These are phyloP conservation scores for Fundulus diaphanus DNA, from an alignment of 2,797 vertebrate genomes.

Conservation along the genomic window DNA sequence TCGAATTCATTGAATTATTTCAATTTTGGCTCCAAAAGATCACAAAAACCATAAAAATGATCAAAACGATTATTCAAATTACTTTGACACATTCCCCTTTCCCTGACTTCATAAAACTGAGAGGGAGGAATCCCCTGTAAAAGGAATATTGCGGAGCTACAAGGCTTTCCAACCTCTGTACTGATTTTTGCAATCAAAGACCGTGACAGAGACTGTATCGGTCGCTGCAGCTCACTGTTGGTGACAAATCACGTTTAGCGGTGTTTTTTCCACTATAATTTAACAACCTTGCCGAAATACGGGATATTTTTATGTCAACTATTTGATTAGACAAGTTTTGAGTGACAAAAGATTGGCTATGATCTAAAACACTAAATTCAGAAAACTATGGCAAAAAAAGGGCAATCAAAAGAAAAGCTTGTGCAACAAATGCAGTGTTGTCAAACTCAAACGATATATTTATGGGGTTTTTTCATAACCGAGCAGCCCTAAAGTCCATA, in stretches of 20 bases:
- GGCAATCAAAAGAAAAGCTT: background rate
- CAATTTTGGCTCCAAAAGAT: background rate
- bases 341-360: background rate
- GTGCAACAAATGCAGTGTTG: background rate
- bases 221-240: background rate
- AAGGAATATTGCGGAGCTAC: background rate
- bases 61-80: background rate
- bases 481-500: background rate
- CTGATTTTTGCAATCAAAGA: background rate
- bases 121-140: background rate
- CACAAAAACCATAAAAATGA: background rate
- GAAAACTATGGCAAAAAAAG: background rate
- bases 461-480: background rate
- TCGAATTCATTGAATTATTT: background rate
- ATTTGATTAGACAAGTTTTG: background rate
- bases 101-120: background rate
- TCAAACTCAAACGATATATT: background rate
- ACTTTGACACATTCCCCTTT: background rate
- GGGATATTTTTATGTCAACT: background rate
- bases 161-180: background rate
- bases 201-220: background rate
- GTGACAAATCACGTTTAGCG: background rate
- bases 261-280: background rate
- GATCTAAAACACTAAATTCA: background rate
- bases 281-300: background rate